phyloP scores from a whole-genome alignment of 2,888 invertebrate species.

The Mimachlamys varia region DNA sequence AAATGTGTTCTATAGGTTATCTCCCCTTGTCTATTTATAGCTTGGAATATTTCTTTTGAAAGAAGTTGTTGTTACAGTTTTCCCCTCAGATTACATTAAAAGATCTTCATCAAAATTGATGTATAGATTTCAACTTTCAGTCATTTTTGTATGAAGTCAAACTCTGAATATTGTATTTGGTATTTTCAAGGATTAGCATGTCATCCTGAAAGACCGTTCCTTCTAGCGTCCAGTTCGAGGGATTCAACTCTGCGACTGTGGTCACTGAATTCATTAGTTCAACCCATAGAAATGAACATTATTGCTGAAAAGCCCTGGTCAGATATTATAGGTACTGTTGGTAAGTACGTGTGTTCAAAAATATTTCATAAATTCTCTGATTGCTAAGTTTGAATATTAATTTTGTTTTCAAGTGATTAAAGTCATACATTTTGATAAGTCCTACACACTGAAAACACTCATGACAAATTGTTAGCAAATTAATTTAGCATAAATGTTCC shows the following conservation, averaged over 20 bases:
- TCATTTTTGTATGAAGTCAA: neutral
- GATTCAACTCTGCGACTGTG: conserved; percentile 82
- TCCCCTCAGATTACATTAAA: neutral
- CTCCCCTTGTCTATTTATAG: too few species aligned
- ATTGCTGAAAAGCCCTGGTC: conserved; percentile 76
- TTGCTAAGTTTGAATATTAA: too few species aligned
- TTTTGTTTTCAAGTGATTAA: too few species aligned
- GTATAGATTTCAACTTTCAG: too few species aligned
- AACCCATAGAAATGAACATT: conserved; percentile 79
- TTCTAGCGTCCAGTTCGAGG: conserved; percentile 81
- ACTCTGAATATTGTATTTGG: neutral
- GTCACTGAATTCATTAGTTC: conserved; percentile 79
- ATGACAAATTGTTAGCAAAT: too few species aligned
- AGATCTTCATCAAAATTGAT: too few species aligned
- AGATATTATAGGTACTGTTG: conserved; percentile 61
- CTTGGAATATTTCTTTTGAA: too few species aligned
- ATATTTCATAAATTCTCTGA: too few species aligned
- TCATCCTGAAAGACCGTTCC: conserved; percentile 81
- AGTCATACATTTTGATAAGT: too few species aligned
- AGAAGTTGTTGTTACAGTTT: neutral
- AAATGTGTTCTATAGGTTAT: neutral
- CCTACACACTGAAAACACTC: too few species aligned
- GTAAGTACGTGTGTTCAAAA: conserved; percentile 44
- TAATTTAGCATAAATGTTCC: too few species aligned
- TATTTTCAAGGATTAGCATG: conserved; percentile 79